These are phyloP conservation scores for Archegozetes longisetosus DNA, from an alignment of 1,140 invertebrate genomes.

Conservation along the genomic window DNA sequence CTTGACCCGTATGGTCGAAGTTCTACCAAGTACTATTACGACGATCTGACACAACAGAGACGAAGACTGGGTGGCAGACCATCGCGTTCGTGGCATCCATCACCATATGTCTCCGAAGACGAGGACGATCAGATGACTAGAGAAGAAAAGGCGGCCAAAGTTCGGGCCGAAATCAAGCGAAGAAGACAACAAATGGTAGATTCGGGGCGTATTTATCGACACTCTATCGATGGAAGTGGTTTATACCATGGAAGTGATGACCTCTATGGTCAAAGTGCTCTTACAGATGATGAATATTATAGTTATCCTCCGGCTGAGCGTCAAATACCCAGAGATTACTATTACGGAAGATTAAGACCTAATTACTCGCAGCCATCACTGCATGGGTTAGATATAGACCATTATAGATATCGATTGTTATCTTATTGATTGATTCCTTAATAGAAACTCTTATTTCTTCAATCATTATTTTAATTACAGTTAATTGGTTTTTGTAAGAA, in stretches of 20 bases:
- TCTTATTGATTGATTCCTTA: too few species aligned
- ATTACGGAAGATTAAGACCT: not conserved
- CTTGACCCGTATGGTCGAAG: not conserved
- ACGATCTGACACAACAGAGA: not conserved
- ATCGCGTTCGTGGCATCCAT: constrained; percentile 42
- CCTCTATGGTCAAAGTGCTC: not conserved
- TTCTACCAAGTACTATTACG: not conserved
- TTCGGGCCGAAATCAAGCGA: constrained; percentile 46
- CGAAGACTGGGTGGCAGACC: constrained; percentile 19
- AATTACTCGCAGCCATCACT: not conserved
- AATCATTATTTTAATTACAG: too few species aligned
- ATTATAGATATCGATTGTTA: not conserved
- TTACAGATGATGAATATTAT: not conserved
- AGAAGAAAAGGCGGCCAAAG: constrained; percentile 42
- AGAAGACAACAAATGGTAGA: constrained; percentile 44
- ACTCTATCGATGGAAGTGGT: constrained; percentile 9
- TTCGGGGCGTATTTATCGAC: constrained; percentile 25
- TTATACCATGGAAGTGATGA: not conserved
- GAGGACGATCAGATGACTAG: constrained; percentile 30
- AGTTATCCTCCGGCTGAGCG: not conserved
- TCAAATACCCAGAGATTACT: not conserved
- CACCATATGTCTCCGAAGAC: constrained; percentile 29
- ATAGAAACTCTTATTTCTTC: too few species aligned
- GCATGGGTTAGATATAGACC: not conserved
- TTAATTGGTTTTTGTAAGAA: too few species aligned